phyloP scores from a whole-genome alignment of 1,140 invertebrate species.

The Halictus rubicundus region DNA sequence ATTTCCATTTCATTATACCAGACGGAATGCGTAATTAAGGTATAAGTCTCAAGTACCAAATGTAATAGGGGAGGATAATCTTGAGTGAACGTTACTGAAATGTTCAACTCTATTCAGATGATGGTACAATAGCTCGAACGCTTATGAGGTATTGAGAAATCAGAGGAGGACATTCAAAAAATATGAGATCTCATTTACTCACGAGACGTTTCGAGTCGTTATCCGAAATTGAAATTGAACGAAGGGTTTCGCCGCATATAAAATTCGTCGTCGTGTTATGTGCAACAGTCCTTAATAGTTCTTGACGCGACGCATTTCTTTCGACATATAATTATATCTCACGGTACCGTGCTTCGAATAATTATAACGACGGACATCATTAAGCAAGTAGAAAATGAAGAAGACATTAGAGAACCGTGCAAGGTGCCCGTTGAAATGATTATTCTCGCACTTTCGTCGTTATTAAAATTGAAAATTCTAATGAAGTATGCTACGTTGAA shows the following conservation, averaged over 20 bases:
- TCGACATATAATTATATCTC: conserved; percentile 69
- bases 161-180: not conserved
- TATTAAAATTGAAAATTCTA: conserved; percentile 49
- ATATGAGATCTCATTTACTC: conserved; percentile 1
- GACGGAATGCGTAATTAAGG: too few relatives aligned
- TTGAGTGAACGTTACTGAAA: not conserved
- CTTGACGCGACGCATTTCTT: conserved; percentile 28
- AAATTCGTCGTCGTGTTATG: conserved; percentile 13
- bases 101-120: conserved; percentile 16
- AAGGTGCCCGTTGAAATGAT: conserved; percentile 68
- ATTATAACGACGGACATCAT: conserved; percentile 71
- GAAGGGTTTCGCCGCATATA: conserved; percentile 19
- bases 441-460: conserved; percentile 47
- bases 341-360: conserved; percentile 63
- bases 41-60: not conserved
- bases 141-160: conserved; percentile 1
- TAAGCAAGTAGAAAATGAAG: conserved; percentile 70
- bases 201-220: not conserved
- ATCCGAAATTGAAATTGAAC: conserved; percentile 39
- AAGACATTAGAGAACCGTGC: conserved; percentile 62
- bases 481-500: conserved; percentile 40
- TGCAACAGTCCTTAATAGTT: conserved; percentile 37
- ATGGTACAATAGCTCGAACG: conserved; percentile 5
- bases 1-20: not conserved
- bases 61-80: not conserved